Base-by-base conservation (phyloP, 1,140 invertebrate species). In the Bombyx mori region DNA sequence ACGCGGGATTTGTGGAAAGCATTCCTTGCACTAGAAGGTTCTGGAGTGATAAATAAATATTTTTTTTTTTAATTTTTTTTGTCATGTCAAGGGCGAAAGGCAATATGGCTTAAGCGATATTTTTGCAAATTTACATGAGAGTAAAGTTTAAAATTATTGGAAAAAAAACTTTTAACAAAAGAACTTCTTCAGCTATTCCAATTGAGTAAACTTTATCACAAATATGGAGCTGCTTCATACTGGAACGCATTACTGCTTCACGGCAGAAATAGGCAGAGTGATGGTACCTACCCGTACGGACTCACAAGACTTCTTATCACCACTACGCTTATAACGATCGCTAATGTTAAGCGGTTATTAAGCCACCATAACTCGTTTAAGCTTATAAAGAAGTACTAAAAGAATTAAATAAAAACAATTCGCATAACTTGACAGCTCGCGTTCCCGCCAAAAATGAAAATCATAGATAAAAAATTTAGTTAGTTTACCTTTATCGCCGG, bases 401-500 rank as follows among this genome's bases (percentile, higher is more conserved):
- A 18, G 12, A 18, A 18, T 18, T 18, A 18, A 18, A 18, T 18
- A 18, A 18, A 18, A 0, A 18, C 12, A 18, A 18, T 18, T 18
- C 12, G 12, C 12, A 12, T 0, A 10, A 10, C 9, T 47, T 47
- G 9, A 12, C 12, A 10, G 7, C 9, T 47, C 45, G 45, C 9
- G 45, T 47, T 10, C 9, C 12, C 45, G 9, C 45, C 12, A 10
- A 12, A 18, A 10, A 47, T 12, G 7, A 12, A 10, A 5, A 1
- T 10, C 12, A 12, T 47, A 47, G 12, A 47, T 47, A 12, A 47
- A 10, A 10, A 47, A 18, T 22, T 18, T 51, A 51, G 7, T 22
- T 18, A 18, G 8, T 6, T 51, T 7, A 26, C 12, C 12, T 73
- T 74, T 56, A 82, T 79, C 75, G 66, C 72, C 69, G 66, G 62